phyloP scores from a whole-genome alignment of 1,140 invertebrate genomes.

The Globodera rostochiensis region DNA sequence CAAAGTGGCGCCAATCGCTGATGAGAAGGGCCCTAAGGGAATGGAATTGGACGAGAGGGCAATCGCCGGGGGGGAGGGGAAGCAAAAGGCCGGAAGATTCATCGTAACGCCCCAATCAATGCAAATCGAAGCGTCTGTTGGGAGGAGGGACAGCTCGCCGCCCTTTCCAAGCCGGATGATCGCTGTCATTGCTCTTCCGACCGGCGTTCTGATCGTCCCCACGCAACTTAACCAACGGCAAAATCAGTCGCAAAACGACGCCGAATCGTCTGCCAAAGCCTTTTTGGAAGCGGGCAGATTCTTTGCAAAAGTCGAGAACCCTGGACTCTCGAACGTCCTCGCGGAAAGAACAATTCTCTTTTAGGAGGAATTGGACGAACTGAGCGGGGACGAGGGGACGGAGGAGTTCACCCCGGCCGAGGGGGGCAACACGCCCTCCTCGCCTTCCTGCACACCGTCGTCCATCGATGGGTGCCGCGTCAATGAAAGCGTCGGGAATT shows the following conservation, averaged over 20 bases:
- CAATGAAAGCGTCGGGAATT: neutral
- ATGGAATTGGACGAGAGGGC: neutral
- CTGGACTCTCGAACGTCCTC: neutral
- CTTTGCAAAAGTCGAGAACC: slow-evolving; percentile 25
- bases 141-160: no score
- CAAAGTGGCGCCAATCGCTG: neutral
- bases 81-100: neutral
- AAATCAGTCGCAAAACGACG: neutral
- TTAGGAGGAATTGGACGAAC: slow-evolving; percentile 11
- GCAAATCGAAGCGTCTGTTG: neutral
- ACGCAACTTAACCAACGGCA: neutral
- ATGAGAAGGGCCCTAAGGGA: neutral
- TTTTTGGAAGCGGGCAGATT: slow-evolving; percentile 41
- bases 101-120: slow-evolving; percentile 16
- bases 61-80: neutral
- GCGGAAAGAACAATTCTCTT: neutral
- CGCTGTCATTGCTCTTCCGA: slow-evolving; percentile 37
- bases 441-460: neutral
- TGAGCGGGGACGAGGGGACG: slow-evolving; percentile 1
- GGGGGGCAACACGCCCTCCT: neutral
- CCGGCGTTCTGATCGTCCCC: slow-evolving; percentile 27
- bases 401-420: neutral
- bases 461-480: neutral
- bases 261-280: slow-evolving; percentile 8
- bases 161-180: neutral